Evolutionary conservation across 2,113 vertebrate species (phyloP), one percentile per base, ranked within the genome.

Genomic region (Maccullochella peelii): DNA sequence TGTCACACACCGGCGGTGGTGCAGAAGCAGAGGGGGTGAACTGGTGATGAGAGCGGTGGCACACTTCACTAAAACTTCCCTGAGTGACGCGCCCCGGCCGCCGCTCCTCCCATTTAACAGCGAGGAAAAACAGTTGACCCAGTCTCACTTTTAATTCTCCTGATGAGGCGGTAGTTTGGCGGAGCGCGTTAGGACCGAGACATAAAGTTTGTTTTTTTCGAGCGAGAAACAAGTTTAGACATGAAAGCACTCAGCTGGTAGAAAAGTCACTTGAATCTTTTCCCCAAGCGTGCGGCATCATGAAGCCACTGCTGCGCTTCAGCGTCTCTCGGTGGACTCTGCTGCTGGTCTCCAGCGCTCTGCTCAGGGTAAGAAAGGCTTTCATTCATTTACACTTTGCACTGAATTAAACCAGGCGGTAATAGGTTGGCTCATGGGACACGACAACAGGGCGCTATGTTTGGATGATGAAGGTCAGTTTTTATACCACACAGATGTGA

Each of bases 71-170:
- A 30, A 90, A 93, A 92, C 91, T 90, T 86, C 82, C 68, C 75
- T 6, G 33, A 82, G 54, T 89, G 90, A 89, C 90, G 86, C 88
- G 81, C 73, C 38, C 1, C 2, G 54, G 54, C 47, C 47, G 57
- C 79, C 42, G 84, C 92, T 90, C 91, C 92, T 86, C 90, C 92
- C 89, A n/a, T 73, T 78, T 47, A 66, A 49, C 67, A 70, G 12
- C 44, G 57, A 69, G 42, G 36, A 73, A 40, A 5, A 58, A 88
- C 83, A 80, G 44, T 82, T 67, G 0, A 5, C 38, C 42, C 55
- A 30, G 23, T 63, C 72, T 50, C 52, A 58, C 55, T 79, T 68
- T 73, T 3, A 66, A 54, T 33, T 47, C 63, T 78, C 11, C 63
- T 38, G 10, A 84, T 91, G 82, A 72, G 2, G 58, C 50, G 9